Evolutionary conservation across 2,113 vertebrate species (phyloP).

Genomic region (Charina bottae): DNA sequence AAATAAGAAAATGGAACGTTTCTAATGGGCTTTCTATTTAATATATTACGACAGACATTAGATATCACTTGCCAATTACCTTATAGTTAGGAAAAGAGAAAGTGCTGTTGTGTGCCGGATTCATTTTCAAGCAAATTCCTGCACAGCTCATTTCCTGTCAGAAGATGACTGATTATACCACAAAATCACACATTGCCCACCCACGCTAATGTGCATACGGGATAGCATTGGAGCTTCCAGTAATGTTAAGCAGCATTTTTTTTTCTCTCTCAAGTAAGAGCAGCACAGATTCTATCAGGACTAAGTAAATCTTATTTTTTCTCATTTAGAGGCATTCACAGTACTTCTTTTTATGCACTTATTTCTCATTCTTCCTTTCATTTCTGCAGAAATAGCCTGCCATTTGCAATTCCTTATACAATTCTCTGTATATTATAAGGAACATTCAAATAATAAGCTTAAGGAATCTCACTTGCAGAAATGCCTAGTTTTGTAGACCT

Average conservation of each 20-base stretch:
- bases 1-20: slow-evolving; percentile 38
- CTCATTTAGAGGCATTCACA: not conserved
- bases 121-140: slow-evolving; percentile 31
- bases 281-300: not conserved
- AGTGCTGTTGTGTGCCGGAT: slow-evolving; percentile 23
- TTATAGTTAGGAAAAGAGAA: slow-evolving; percentile 28
- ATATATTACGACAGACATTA: slow-evolving; percentile 33
- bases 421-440: not conserved
- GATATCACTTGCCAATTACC: slow-evolving; percentile 25
- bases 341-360: not conserved
- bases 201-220: not conserved
- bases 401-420: not conserved
- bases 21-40: slow-evolving; percentile 32
- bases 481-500: not conserved
- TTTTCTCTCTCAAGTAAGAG: not conserved
- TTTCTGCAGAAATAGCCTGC: not conserved
- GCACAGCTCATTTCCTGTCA: slow-evolving; percentile 22
- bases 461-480: not conserved
- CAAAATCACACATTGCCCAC: slow-evolving; percentile 6
- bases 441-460: not conserved
- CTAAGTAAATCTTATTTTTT: not conserved
- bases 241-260: not conserved
- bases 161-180: slow-evolving; percentile 20
- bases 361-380: not conserved
- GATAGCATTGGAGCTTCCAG: not conserved